Evolutionary conservation across 2,797 vertebrate genomes (phyloP), one percentile per base, ranked within the genome.

Genomic region (Pangasius krempfi): DNA sequence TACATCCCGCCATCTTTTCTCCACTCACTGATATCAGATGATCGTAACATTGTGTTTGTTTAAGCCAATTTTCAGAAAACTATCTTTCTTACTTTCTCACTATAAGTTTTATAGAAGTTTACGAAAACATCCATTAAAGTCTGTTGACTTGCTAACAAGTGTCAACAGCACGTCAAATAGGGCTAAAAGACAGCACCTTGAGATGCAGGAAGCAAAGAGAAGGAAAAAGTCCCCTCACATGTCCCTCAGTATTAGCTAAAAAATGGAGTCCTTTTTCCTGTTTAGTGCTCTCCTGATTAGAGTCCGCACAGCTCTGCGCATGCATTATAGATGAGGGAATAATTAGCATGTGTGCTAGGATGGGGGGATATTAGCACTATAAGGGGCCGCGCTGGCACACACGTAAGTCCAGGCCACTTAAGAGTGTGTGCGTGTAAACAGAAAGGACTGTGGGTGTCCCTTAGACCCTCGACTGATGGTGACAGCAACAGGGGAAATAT

Each of bases 401-500:
- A 89, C 30, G 88, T 50, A 87, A 89, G 87, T 50, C 87, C 88
- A 66, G 86, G 25, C 88, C 86, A 86, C 86, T 90, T 27, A 76
- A 85, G 58, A 27, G 78, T 88, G 91, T 91, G 79, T 91, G 90
- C 90, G 90, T 90, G 91, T 91, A 92, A 91, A 91, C 88, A 90
- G 89, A 89, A 91, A 90, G n/a, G 84, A 37, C 88, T 82, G 72
- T 64, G 88, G 87, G 92, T 91, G 90, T 89, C 89, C 89, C 87
- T 75, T 58, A 73, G 83, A 88, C 84, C 84, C 86, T 87, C 62
- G 88, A 87, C 86, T 91, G 85, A 91, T 89, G 89, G 89, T 78
- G 88, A 87, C 81, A 87, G 86, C 72, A 90, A 89, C 90, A 92
- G 92, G 92, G 93, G 92, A 93, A 94, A 94, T 93, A 94, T 94